Percentiles rank a stretch among this genome's conserved stretches.
Evolutionary conservation across 2,888 invertebrate species (phyloP).

Genomic region (Idaea aversata): DNA sequence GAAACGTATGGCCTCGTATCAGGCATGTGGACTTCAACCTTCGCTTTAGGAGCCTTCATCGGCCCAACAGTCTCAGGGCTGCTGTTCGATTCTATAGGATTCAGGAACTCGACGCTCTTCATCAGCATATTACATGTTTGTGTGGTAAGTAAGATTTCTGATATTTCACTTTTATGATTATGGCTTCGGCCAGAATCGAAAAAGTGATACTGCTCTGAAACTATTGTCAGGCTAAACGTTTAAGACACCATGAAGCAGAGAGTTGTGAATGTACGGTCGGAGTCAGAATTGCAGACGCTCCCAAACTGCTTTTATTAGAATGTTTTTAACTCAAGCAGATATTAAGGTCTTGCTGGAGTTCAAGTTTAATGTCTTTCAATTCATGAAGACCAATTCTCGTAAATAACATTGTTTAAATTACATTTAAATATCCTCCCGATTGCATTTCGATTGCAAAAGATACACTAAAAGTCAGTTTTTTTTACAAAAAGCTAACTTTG

Average conservation of each 20-base stretch:
- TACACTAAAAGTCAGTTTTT: no score
- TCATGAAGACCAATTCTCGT: no score
- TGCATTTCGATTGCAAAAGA: no score
- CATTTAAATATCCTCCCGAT: no score
- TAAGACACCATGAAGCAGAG: neutral
- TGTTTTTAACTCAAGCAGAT: no score
- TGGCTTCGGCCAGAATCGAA: neutral
- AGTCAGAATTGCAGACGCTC: no score
- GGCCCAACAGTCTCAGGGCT: slow-evolving; percentile 89
- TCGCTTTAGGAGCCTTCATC: slow-evolving; percentile 92
- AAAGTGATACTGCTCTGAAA: neutral
- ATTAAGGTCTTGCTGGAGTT: no score
- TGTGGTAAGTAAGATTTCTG: slow-evolving; percentile 80
- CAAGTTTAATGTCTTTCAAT: no score
- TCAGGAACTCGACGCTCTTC: slow-evolving; percentile 85
- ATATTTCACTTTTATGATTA: neutral
- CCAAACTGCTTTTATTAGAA: no score
- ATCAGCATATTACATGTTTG: slow-evolving; percentile 83
- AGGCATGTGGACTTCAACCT: slow-evolving; percentile 94
- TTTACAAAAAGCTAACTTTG: no score
- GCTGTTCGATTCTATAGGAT: slow-evolving; percentile 86
- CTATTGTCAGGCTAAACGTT: neutral
- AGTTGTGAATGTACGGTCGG: no score
- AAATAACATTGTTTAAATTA: no score
- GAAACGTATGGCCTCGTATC: slow-evolving; percentile 95